These are phyloP conservation scores for Oligia fasciuncula DNA, from an alignment of 2,888 invertebrate genomes.

Conservation along the genomic window DNA sequence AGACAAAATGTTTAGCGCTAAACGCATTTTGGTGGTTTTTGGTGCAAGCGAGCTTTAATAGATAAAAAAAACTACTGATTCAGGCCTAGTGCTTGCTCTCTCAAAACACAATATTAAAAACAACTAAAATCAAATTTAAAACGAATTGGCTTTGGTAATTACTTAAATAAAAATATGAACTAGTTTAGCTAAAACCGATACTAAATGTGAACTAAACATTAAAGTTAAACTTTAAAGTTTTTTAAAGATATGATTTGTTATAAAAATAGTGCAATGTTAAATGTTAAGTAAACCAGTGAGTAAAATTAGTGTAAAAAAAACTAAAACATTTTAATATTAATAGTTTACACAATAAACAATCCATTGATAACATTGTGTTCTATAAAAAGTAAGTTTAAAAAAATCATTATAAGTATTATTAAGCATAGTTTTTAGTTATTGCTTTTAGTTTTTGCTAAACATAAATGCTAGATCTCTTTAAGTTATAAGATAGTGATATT, in stretches of 20 bases:
- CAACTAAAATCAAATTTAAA: not conserved
- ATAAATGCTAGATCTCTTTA: conserved; percentile 57
- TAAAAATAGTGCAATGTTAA: not conserved
- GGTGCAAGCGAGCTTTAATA: not conserved
- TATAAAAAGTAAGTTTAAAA: not conserved
- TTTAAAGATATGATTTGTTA: not conserved
- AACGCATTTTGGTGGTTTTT: not conserved
- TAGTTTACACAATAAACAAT: no score
- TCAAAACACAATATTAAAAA: not conserved
- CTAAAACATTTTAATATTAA: not conserved
- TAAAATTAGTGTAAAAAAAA: not conserved
- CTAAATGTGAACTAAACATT: not conserved
- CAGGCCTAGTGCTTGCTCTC: not conserved
- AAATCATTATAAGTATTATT: not conserved
- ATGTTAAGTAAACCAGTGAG: not conserved
- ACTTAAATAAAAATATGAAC: not conserved
- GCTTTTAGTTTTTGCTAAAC: conserved; percentile 11
- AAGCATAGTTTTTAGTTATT: not conserved
- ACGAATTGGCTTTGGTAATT: no score
- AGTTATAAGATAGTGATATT: conserved; percentile 48
- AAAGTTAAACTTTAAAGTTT: not conserved
- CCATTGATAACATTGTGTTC: not conserved
- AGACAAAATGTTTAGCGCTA: not conserved
- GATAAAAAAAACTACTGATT: not conserved
- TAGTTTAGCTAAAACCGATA: not conserved